Conservation (phyloP, 2,113 vertebrate genomes). For the Pungitius pungitius region DNA sequence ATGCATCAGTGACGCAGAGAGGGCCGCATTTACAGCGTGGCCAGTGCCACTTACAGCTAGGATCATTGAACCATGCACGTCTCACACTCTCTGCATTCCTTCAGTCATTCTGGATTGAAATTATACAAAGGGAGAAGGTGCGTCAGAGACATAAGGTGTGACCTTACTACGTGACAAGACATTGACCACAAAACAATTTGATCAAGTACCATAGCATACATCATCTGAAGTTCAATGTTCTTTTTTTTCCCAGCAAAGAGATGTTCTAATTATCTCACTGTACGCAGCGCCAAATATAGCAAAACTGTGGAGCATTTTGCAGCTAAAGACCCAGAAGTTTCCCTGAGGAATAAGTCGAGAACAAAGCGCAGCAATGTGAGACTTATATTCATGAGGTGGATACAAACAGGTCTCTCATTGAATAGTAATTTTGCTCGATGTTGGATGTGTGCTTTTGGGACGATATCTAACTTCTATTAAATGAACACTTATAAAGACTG, state of each 20-base stretch:
- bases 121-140: not conserved
- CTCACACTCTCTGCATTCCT: conserved; percentile 25
- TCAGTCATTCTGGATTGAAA: not conserved
- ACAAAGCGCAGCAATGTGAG: not conserved
- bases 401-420: not conserved
- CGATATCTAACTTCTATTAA: not conserved
- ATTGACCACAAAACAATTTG: not conserved
- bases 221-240: not conserved
- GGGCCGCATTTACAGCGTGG: conserved; percentile 67
- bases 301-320: not conserved
- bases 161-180: not conserved
- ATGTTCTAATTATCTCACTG: not conserved
- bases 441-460: not conserved
- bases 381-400: not conserved
- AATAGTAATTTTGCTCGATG: not conserved
- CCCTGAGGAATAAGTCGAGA: not conserved
- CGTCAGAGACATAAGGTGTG: not conserved
- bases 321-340: not conserved
- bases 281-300: not conserved
- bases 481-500: not conserved
- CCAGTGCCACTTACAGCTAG: conserved; percentile 56
- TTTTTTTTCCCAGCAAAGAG: not conserved
- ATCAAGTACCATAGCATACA: not conserved
- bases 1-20: conserved; percentile 77
- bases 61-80: conserved; percentile 55